Conservation (phyloP, 2,113 vertebrate genomes). For the Channa argus region DNA sequence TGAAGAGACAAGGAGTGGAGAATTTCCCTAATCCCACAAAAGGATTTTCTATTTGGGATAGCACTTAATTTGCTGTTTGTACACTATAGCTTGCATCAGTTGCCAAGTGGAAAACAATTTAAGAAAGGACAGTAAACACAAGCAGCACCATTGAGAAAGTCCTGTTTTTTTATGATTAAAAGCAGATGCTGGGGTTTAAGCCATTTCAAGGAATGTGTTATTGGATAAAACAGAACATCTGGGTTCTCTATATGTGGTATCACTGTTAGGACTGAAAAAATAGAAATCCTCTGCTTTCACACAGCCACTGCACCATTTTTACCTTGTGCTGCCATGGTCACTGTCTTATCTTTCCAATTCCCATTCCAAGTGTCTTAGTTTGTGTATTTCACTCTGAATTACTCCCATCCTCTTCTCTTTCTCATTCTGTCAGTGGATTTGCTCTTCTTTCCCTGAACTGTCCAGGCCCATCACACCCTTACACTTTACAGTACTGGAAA, state of each 20-base stretch:
- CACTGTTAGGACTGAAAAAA: conserved; percentile 60
- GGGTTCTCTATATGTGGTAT: conserved; percentile 56
- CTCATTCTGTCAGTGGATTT: conserved; percentile 1
- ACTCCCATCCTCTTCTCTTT: conserved; percentile 11
- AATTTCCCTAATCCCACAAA: conserved; percentile 84
- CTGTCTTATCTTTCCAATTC: conserved; percentile 42
- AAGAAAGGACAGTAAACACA: conserved; percentile 69
- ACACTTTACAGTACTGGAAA: conserved; percentile 56
- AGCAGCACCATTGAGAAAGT: conserved; percentile 62
- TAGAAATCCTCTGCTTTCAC: conserved; percentile 60
- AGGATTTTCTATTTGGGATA: conserved; percentile 73
- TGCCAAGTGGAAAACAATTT: conserved; percentile 76
- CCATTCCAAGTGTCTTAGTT: conserved; percentile 40
- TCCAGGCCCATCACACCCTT: conserved; percentile 47
- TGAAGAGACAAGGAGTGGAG: conserved; percentile 59
- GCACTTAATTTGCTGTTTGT: conserved; percentile 71
- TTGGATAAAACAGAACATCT: conserved; percentile 79
- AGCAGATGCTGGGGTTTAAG: conserved; percentile 71
- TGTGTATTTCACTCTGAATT: conserved; percentile 45
- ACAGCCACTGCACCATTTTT: conserved; percentile 55
- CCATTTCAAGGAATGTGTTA: conserved; percentile 74
- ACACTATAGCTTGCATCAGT: conserved; percentile 68
- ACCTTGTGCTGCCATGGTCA: conserved; percentile 28
- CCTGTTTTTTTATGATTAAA: conserved; percentile 73
- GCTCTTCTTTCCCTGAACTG: conserved; percentile 29